A percentile compares a stretch with the other conserved stretches of the same genome.
Evolutionary conservation across 2,113 vertebrate genomes (phyloP).

Genomic region (Strix aluco): DNA sequence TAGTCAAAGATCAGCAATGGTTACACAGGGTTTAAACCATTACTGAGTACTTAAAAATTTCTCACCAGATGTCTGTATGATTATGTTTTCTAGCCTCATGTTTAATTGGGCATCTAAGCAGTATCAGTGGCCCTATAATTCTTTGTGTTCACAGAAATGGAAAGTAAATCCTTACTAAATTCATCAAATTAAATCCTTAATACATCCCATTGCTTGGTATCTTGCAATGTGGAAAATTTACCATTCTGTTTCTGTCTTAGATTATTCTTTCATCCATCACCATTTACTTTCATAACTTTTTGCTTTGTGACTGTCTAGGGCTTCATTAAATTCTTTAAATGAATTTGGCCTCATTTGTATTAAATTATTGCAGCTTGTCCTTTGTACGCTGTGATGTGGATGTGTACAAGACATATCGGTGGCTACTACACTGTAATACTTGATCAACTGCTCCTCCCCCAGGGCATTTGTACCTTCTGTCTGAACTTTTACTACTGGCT

Average conservation of each 20-base stretch:
- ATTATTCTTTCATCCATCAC: background rate
- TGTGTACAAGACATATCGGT: background rate
- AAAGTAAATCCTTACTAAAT: slow-evolving; percentile 21
- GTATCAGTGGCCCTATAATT: background rate
- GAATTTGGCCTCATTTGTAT: background rate
- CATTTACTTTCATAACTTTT: background rate
- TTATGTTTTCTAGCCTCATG: slow-evolving; percentile 10
- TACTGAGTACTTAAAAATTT: background rate
- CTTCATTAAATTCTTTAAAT: background rate
- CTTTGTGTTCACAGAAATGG: background rate
- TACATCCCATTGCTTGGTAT: background rate
- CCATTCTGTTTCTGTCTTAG: background rate
- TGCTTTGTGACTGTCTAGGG: background rate
- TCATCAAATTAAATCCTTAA: background rate
- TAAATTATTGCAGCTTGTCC: background rate
- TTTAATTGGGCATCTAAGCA: slow-evolving; percentile 8
- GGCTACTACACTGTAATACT: background rate
- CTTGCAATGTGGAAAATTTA: background rate
- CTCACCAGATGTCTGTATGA: background rate
- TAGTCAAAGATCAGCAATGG: slow-evolving; percentile 1
- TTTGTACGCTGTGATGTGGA: background rate
- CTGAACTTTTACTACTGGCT: background rate
- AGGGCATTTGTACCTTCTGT: background rate
- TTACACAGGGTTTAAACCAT: slow-evolving; percentile 10
- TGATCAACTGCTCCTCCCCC: background rate